Evolutionary conservation across 2,797 vertebrate species (phyloP).

Genomic region (Remorina albescens): DNA sequence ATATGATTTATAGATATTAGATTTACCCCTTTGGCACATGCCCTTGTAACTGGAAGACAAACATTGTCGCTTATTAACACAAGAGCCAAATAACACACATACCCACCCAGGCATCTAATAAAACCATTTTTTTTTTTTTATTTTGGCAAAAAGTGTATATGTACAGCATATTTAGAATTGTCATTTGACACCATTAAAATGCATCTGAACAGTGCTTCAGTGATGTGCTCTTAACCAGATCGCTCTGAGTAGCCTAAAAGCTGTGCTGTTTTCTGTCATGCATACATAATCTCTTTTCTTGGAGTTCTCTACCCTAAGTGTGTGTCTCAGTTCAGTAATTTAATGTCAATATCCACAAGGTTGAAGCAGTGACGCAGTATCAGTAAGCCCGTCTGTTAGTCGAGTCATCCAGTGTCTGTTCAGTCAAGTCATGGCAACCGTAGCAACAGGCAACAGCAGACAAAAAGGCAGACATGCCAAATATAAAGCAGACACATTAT

Average conservation of each 20-base stretch:
- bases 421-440: constrained; percentile 70
- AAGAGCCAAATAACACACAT: constrained; percentile 51
- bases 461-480: constrained; percentile 68
- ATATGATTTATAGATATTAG: constrained; percentile 66
- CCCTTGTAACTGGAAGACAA: constrained; percentile 36
- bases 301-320: constrained; percentile 19
- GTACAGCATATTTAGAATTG: constrained; percentile 81
- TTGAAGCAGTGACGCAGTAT: constrained; percentile 51
- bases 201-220: constrained; percentile 82
- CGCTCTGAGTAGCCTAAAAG: constrained; percentile 75
- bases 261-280: constrained; percentile 84
- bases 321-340: constrained; percentile 48
- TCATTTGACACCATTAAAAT: constrained; percentile 84
- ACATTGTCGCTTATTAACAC: constrained; percentile 22
- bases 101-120: constrained; percentile 70
- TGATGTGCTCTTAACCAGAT: constrained; percentile 85
- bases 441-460: constrained; percentile 65
- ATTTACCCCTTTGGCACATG: constrained; percentile 54
- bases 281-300: constrained; percentile 71
- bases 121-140: constrained; percentile 80
- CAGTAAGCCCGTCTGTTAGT: constrained; percentile 38
- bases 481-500: constrained; percentile 66
- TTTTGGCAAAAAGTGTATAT: constrained; percentile 87
- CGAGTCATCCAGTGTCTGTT: constrained; percentile 32
- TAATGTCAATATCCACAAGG: constrained; percentile 46